Base-by-base conservation (phyloP, 2,888 invertebrate genomes). In the Philaethria dido region DNA sequence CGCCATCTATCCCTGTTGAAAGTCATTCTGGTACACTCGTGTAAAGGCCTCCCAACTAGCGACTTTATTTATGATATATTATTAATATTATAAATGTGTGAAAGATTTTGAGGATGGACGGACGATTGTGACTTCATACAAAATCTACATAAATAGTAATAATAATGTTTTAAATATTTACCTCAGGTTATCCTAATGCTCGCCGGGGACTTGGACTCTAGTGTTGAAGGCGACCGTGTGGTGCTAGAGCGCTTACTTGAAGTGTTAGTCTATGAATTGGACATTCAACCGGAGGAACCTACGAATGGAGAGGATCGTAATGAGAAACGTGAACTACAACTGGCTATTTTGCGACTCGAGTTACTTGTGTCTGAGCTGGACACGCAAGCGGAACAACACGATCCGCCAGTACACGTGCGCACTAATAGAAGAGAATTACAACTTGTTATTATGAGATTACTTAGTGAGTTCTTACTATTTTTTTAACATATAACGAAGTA, bases 191-290 rank as follows among this genome's bases (percentile, higher is more conserved):
- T 98, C 3, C 93, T 98, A 11, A 98, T 98, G 96, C 89, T 98
- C 62, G 97, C 97, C 0, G 95, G 96, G 9, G 98, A 98, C 85
- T 93, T 98, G 29, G 98, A 98, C 85, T 96, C 96, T 0, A 96
- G 95, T 77, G 96, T 96, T 39, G 98, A 97, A 79, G 93, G 94
- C 50, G 97, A 98, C 83, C 94, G 95, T 75, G 93, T 94, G 0
- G 96, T 97, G 36, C 91, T 98, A 18, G 96, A 97, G 75, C 94
- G 95, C 0, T 89, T 98, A 4, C 93, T 98, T 0, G 93, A 94
- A 16, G 94, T 96, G 0, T 89, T 98, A 2, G 94, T 98, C 0
- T 93, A 94, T 1, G 96, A 96, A 79, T 86, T 97, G 47, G 94
- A 95, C 77, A 95, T 96, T 82, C 94, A 93, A 90, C 86, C 72